Percentiles rank a stretch among this genome's conserved stretches.
These are phyloP conservation scores for Heliocidaris tuberculata DNA, from an alignment of 35 echinoderm and acorn worm genomes.

Conservation along the genomic window DNA sequence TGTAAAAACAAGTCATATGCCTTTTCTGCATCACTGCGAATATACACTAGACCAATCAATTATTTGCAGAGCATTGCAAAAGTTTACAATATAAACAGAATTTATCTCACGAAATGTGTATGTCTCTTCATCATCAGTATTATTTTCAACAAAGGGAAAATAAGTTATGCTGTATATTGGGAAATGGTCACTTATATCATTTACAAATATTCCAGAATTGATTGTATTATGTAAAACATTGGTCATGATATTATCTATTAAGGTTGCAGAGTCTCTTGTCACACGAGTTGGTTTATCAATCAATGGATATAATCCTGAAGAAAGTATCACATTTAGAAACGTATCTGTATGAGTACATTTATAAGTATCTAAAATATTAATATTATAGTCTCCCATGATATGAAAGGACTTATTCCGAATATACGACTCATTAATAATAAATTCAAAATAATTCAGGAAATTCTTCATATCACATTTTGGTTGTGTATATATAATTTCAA, in stretches of 20 bases:
- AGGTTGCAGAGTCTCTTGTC: neutral
- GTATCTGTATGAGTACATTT: neutral
- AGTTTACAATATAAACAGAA: neutral
- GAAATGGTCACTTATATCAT: too few relatives aligned
- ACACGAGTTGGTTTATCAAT: slow-evolving; percentile 22
- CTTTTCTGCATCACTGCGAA: neutral
- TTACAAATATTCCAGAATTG: neutral
- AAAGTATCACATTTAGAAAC: neutral
- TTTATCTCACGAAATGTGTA: neutral
- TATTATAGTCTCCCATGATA: slow-evolving; percentile 23
- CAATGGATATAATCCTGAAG: neutral
- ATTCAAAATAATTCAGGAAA: neutral
- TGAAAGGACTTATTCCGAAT: neutral
- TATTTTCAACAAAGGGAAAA: neutral
- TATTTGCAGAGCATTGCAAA: neutral
- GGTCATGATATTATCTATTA: slow-evolving; percentile 24
- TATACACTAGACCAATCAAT: neutral
- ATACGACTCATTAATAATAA: neutral
- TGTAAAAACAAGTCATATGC: neutral
- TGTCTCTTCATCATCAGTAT: neutral
- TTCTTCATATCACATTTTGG: neutral
- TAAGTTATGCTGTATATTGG: neutral
- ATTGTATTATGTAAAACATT: neutral
- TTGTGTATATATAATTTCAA: too few relatives aligned
- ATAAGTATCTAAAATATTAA: neutral